Evolutionary conservation across 2,797 vertebrate species (phyloP).

Genomic region (Microctenopoma lineatum): DNA sequence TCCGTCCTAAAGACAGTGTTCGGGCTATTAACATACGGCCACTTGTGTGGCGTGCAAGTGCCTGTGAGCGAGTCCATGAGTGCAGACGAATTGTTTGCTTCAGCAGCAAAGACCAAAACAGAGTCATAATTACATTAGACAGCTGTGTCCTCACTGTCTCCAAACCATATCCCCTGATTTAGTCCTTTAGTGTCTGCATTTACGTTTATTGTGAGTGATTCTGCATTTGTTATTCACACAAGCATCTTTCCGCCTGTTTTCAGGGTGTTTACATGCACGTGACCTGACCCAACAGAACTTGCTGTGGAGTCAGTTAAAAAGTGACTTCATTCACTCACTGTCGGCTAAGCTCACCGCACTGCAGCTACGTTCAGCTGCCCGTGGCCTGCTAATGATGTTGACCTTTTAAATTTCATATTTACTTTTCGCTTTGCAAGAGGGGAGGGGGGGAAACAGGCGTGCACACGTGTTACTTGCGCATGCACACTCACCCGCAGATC

Average conservation of each 20-base stretch:
- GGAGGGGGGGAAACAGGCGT: constrained; percentile 24
- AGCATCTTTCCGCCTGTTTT: constrained; percentile 24
- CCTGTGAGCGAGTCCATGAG: constrained; percentile 25
- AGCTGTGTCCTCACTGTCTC: constrained; percentile 32
- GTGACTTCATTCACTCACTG: constrained; percentile 50
- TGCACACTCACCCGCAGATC: constrained; percentile 35
- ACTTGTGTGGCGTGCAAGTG: neutral
- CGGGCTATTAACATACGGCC: constrained; percentile 22
- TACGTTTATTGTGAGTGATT: constrained; percentile 15
- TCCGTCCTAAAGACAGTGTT: constrained; percentile 7
- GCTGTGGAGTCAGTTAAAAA: constrained; percentile 30
- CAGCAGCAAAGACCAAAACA: constrained; percentile 47
- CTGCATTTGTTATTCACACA: constrained; percentile 39
- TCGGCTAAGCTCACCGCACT: constrained; percentile 47
- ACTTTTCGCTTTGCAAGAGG: constrained; percentile 58
- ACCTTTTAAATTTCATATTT: constrained; percentile 82
- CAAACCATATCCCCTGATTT: constrained; percentile 52
- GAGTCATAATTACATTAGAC: constrained; percentile 57
- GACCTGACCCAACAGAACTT: neutral
- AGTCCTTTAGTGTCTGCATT: constrained; percentile 41
- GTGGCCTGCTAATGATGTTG: constrained; percentile 81
- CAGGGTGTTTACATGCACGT: constrained; percentile 25
- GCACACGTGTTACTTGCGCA: constrained; percentile 36
- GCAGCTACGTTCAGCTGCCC: constrained; percentile 55
- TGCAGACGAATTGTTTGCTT: constrained; percentile 45